Base-by-base conservation (phyloP, 2,888 invertebrate genomes). In the Acanthosoma haemorrhoidale region DNA sequence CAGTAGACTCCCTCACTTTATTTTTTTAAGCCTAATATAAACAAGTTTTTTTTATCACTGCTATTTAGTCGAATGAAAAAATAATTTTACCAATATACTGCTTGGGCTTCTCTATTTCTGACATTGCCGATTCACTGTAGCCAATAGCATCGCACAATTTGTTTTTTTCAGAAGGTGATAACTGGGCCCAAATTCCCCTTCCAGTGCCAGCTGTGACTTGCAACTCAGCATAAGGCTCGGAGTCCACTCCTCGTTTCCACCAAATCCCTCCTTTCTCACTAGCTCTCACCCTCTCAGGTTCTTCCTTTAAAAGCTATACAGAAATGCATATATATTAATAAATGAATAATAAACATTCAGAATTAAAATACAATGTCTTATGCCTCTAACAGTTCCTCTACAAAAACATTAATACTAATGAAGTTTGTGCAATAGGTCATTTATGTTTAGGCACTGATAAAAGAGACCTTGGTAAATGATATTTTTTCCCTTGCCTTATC, bases 81-180 rank as follows among this genome's bases (percentile, higher is more conserved):
- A 15, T 32, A 16, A 16, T 11, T 66, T 70, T 76, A 85, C 86
- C 86, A 75, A 86, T 86, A 75, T 84, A 85, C 76, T 85, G 85
- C 70, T 84, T 84, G 0, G 84, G 81, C 51, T 82, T 84, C 4
- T 85, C 85, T 11, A 78, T 74, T 29, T 58, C 70, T 34, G 75
- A 76, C 60, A 79, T 78, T 70, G 79, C 78, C 58, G 76, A 78
- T 73, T 86, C 85, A 6, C 81, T 84, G 73, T 86, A 86, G 0
- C 87, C 87, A 31, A 87, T 85, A n/a, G 85, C 83, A 75, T 86
- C 84, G 75, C 84, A 86, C 18, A 87, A 82, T 69, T 82, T 82
- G 75, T 82, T 81, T 77, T 83, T 86, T 76, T 88, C 87, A 21
- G 87, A 86, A 71, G 85, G 85, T 0, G 85, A 85, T 38, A 88